Evolutionary conservation across 2,888 invertebrate genomes (phyloP), one percentile per base, ranked within the genome.

Genomic region (Spisula subtruncata): DNA sequence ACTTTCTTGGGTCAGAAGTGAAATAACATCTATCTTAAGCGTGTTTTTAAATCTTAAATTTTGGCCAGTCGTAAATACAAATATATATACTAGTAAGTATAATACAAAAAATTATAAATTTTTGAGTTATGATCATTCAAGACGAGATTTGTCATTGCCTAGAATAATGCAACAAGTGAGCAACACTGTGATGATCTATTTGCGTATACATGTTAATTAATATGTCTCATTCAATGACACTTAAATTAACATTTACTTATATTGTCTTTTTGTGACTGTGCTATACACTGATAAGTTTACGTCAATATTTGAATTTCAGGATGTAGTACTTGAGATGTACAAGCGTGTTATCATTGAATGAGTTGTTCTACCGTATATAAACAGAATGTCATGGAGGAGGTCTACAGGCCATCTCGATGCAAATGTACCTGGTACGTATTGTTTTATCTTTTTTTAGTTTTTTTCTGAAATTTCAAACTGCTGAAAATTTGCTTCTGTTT

Each of bases 331-430:
- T 75, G 32, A 32, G 75, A 75, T 10, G 25, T 35, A 75, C 25
- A 0, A 4, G 35, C 35, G 18, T 75, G 25, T 75, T 14, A 32
- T 75, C 10, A 75, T 14, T 75, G 75, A 32, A 35, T 75, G 29
- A 75, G 75, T 35, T 10, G 12, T 10, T 75, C 14, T 32, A 32
- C 18, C 25, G 4, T 35, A 35, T 18, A 35, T 8, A 75, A 32
- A 81, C 54, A 81, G 81, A 82, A 92, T 92, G 92, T 92, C 92
- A 90, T 92, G 92, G 92, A 81, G 91, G 56, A 90, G 91, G 41
- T 92, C 92, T n/a, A 89, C 88, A n/a, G 91, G 92, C 35, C 92
- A 92, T 32, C 86, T 92, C 85, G 92, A 92, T 85, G 92, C 87
- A 35, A 92, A 92, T 92, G 92, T 92, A n/a, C 92, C 92, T 71